Base-by-base conservation (phyloP, 2,797 vertebrate genomes). In the Pseudochromis fuscus region DNA sequence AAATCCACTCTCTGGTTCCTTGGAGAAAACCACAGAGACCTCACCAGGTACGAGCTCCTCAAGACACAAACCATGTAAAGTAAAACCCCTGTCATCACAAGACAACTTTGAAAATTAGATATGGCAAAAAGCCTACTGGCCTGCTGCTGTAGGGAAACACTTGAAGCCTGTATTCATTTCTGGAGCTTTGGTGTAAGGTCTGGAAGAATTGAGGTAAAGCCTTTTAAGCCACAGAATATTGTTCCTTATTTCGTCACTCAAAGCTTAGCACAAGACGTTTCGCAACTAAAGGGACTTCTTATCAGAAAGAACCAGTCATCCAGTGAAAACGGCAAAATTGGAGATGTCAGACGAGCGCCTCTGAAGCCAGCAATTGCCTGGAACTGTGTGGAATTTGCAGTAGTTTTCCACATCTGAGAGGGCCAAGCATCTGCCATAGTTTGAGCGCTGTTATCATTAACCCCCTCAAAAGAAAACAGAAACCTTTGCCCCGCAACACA, bases 401-500 rank as follows among this genome's bases (percentile, higher is more conserved):
- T 75, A 75, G 78, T 88, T 90, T 89, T 89, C 83, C 87, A 88
- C 87, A 81, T 89, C 72, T 71, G 74, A 86, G 42, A 51, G 64
- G 72, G 82, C 86, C 84, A 84, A 84, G 77, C 77, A 87, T 87
- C 89, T 87, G 86, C 79, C 81, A 77, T 51, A 82, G 85, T 83
- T 83, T 87, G 85, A 77, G 55, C 70, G 49, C 76, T 87, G 87
- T 91, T 87, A 88, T 87, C 83, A 84, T 87, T 87, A 89, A 87
- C 76, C 89, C 80, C 48, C 52, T 62, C 53, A 77, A 88, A 87
- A 64, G 78, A 87, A 89, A 87, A 89, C 76, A 85, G 67, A 86
- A 71, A 82, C 67, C 67, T 71, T 81, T 46, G 37, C 55, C 80
- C 69, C 42, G 24, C 68, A 76, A 73, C 71, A 70, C 40, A 55